Evolutionary conservation across 2,113 vertebrate species (phyloP).

Genomic region (Brachypodius melanocephalos): DNA sequence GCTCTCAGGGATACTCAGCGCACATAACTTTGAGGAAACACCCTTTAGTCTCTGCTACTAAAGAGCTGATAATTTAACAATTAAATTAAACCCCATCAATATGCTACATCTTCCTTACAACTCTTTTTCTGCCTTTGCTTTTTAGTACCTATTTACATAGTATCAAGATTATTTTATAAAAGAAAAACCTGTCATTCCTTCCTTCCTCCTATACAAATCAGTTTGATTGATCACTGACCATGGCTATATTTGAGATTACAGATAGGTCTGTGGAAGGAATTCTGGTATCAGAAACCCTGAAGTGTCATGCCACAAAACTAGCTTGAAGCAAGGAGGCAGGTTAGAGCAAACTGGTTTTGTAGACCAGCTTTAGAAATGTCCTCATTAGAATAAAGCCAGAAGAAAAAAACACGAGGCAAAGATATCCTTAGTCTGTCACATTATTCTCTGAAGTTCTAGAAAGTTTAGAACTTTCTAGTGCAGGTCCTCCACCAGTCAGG

Average conservation of each 20-base stretch:
- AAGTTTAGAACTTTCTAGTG: too few relatives aligned
- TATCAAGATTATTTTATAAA: not conserved
- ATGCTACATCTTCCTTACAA: not conserved
- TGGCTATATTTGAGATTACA: not conserved
- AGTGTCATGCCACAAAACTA: not conserved
- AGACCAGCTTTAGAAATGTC: not conserved
- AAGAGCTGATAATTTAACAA: not conserved
- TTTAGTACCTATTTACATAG: not conserved
- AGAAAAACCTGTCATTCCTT: not conserved
- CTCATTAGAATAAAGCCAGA: not conserved
- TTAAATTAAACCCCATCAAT: not conserved
- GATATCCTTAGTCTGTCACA: not conserved
- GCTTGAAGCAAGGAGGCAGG: not conserved
- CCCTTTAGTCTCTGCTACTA: not conserved
- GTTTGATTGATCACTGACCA: not conserved
- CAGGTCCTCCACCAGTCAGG: not conserved
- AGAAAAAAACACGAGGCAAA: not conserved
- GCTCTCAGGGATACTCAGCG: fast-evolving
- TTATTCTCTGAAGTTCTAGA: not conserved
- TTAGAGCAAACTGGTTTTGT: not conserved
- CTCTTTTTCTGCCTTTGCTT: not conserved
- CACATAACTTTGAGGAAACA: not conserved
- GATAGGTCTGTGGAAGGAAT: not conserved
- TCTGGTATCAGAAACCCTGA: not conserved
- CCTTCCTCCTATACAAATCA: not conserved